Conservation (phyloP, 2,113 vertebrate species). For the Protobothrops flavoviridis region DNA sequence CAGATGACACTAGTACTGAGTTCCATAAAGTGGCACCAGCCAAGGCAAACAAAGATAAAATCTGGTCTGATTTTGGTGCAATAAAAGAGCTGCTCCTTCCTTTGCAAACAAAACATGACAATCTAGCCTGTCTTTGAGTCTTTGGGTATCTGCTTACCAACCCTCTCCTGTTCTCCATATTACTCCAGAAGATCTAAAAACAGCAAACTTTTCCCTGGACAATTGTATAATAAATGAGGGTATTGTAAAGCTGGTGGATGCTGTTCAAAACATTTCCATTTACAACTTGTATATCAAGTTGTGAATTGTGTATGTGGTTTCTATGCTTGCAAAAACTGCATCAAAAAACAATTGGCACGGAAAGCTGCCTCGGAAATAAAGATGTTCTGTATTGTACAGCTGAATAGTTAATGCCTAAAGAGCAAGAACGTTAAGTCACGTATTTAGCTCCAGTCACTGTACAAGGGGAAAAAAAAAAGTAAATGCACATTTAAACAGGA, state of each 20-base stretch:
- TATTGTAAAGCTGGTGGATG: slow-evolving; percentile 64
- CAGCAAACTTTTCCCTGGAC: slow-evolving; percentile 49
- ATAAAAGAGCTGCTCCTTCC: not conserved
- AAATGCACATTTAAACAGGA: slow-evolving; percentile 10
- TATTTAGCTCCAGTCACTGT: slow-evolving; percentile 40
- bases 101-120: not conserved
- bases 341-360: slow-evolving; percentile 60
- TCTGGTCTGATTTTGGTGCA: not conserved
- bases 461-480: not conserved
- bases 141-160: slow-evolving; percentile 22
- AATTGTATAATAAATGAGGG: slow-evolving; percentile 56
- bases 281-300: slow-evolving; percentile 65
- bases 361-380: slow-evolving; percentile 56
- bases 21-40: not conserved
- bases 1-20: slow-evolving; percentile 27
- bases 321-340: slow-evolving; percentile 52
- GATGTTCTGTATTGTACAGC: slow-evolving; percentile 44
- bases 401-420: slow-evolving; percentile 25
- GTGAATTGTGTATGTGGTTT: slow-evolving; percentile 64
- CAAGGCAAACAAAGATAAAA: not conserved
- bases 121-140: fast-evolving
- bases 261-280: slow-evolving; percentile 68
- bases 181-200: slow-evolving; percentile 22
- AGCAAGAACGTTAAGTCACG: slow-evolving; percentile 40
- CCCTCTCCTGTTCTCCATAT: not conserved